These are phyloP conservation scores for Drosophila simulans DNA, from an alignment of 1,140 invertebrate genomes.

Conservation along the genomic window DNA sequence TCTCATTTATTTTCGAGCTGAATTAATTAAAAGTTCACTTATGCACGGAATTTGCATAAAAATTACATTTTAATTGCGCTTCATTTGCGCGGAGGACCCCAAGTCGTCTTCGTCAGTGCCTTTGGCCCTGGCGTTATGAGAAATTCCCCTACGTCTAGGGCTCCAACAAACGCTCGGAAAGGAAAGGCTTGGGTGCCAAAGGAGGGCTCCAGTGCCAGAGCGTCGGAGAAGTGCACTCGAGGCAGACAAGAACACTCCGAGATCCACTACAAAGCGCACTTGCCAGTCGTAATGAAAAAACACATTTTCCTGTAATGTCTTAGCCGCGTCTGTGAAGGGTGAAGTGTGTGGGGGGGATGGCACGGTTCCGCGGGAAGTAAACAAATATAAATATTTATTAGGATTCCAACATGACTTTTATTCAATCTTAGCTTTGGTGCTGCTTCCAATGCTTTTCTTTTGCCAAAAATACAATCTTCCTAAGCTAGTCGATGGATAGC, in stretches of 20 bases:
- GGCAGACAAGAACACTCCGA: slow-evolving; percentile 72
- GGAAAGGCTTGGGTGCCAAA: slow-evolving; percentile 8
- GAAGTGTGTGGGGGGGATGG: background rate
- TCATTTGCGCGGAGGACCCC: slow-evolving; percentile 70
- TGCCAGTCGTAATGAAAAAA: slow-evolving; percentile 77
- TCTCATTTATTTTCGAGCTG: slow-evolving; percentile 79
- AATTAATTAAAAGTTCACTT: slow-evolving; percentile 83
- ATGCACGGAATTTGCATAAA: slow-evolving; percentile 82
- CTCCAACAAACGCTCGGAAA: background rate
- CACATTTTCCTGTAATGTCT: slow-evolving; percentile 50
- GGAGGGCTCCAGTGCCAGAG: background rate
- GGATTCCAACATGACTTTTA: slow-evolving; percentile 20
- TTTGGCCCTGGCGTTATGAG: slow-evolving; percentile 51
- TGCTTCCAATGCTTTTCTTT: background rate
- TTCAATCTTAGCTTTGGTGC: background rate
- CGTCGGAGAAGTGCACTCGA: slow-evolving; percentile 58
- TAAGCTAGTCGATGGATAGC: background rate
- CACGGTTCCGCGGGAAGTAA: background rate
- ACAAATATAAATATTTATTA: slow-evolving; percentile 62
- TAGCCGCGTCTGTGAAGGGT: background rate
- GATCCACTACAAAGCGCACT: slow-evolving; percentile 71
- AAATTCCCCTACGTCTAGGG: slow-evolving; percentile 34
- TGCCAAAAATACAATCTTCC: background rate
- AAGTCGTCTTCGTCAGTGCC: slow-evolving; percentile 26
- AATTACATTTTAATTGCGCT: slow-evolving; percentile 83